Base-by-base conservation (phyloP, 2,888 invertebrate species). In the Pterobdella sp. region DNA sequence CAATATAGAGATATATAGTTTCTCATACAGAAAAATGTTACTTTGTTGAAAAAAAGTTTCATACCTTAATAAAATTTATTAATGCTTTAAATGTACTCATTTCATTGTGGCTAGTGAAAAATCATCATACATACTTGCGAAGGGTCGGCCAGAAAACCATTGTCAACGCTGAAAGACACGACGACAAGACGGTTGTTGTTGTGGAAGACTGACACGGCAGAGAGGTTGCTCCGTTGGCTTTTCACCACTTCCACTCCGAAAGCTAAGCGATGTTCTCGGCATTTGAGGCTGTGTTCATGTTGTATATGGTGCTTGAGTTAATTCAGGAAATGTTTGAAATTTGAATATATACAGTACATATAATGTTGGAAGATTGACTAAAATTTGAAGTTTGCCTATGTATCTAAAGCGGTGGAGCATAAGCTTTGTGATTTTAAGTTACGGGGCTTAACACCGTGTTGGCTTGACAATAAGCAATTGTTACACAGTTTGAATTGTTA, bases 121-220 rank as follows among this genome's bases (percentile, higher is more conserved):
- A n/a, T n/a, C n/a, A n/a, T n/a, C n/a, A 36, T 42, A n/a, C 65
- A 18, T 34, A 76, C 76, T 75, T 76, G 76, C 2, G 31, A 31
- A 14, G 69, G 37, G 4, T 35, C 49, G 14, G 77, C 72, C 29
- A 77, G 72, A 56, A 73, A 70, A 56, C 72, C 74, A 14, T 31
- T 31, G 26, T 73, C 74, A n/a, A 77, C 72, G 36, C 63, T 70
- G 74, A 75, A 75, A 4, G 77, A 75, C 18, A 73, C 64, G 22
- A 71, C 63, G 37, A 77, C 77, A 29, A 76, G 73, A 1, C 34
- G 52, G 7, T 72, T 67, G 68, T 76, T 73, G 72, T 76, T 76
- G 68, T 76, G 76, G 67, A 75, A 76, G 36, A 76, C 56, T 29
- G 75, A 37, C 26, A 76, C 72, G 1, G 75, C 76, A 29, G 34